A percentile compares a stretch with the other conserved stretches of the same genome.
Conservation (phyloP, 2,113 vertebrate genomes). For the Dissostichus mawsoni region DNA sequence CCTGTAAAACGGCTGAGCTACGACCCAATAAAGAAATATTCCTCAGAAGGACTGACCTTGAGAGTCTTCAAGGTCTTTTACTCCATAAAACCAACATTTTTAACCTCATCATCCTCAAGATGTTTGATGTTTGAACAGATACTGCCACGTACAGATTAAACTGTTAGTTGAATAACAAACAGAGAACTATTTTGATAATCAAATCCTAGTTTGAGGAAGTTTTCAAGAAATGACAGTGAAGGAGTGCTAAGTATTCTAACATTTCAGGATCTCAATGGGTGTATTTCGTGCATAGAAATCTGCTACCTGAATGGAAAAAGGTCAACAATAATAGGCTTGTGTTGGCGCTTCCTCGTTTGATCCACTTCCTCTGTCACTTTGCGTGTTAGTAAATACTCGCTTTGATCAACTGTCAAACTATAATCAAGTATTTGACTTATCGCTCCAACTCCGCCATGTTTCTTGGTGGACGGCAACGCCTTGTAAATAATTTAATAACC, state of each 20-base stretch:
- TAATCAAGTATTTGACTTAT: background rate
- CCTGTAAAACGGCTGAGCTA: constrained; percentile 36
- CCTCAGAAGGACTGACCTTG: constrained; percentile 54
- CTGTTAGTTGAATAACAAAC: background rate
- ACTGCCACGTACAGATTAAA: background rate
- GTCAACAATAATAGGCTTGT: background rate
- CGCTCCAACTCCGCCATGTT: background rate
- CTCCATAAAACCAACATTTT: background rate
- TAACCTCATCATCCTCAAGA: too few relatives aligned
- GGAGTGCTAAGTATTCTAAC: background rate
- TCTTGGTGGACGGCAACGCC: background rate
- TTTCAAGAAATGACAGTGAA: background rate
- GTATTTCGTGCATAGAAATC: background rate
- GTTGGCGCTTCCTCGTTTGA: constrained; percentile 3
- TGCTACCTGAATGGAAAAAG: background rate
- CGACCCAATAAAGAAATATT: constrained; percentile 34
- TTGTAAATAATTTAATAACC: constrained; percentile 47
- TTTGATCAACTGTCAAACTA: background rate
- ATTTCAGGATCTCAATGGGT: too few relatives aligned
- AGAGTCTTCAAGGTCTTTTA: constrained; percentile 22
- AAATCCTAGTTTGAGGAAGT: background rate
- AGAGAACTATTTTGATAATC: background rate
- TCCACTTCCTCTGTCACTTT: constrained; percentile 1
- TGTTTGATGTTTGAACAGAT: background rate
- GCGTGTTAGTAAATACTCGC: background rate